Conservation (phyloP, 2,888 invertebrate genomes). For the Plagodis dolabraria region DNA sequence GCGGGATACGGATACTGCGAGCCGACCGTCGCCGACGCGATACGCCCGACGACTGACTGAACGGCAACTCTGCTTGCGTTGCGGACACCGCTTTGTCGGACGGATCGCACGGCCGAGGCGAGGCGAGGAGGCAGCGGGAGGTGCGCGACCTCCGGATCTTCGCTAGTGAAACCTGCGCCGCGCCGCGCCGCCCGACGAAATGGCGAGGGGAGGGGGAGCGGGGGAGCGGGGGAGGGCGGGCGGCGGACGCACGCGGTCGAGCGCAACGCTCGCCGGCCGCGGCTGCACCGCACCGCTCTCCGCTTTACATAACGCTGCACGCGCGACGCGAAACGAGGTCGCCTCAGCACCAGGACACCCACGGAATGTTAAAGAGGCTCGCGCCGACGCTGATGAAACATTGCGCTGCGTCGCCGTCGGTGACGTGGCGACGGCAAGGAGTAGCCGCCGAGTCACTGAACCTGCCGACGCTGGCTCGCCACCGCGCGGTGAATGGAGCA, state of each 20-base stretch:
- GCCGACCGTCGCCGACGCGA: constrained; percentile 74
- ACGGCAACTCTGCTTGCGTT: constrained; percentile 54
- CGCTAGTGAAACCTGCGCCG: constrained; percentile 70
- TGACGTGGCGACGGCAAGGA: constrained; percentile 71
- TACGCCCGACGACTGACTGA: constrained; percentile 77
- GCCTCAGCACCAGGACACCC: constrained; percentile 65
- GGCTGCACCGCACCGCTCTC: constrained; percentile 75
- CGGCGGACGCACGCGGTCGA: constrained; percentile 78
- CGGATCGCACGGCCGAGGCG: constrained; percentile 53
- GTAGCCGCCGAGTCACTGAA: constrained; percentile 79
- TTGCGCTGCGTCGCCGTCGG: constrained; percentile 64
- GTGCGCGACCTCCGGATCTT: constrained; percentile 76
- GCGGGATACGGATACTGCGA: constrained; percentile 18
- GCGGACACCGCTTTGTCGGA: constrained; percentile 39
- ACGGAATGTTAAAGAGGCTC: constrained; percentile 74
- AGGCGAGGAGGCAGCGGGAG: constrained; percentile 70
- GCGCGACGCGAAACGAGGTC: constrained; percentile 74
- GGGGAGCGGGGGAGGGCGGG: too few relatives aligned
- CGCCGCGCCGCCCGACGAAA: constrained; percentile 65
- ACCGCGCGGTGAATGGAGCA: constrained; percentile 82
- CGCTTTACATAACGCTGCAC: constrained; percentile 78
- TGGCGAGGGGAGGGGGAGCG: constrained; percentile 62
- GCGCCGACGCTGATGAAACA: constrained; percentile 70
- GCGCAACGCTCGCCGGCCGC: constrained; percentile 75
- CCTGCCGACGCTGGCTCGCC: constrained; percentile 56